A percentile compares a stretch with the other conserved stretches of the same genome.
phyloP scores from a whole-genome alignment of 2,797 vertebrate genomes.

The Simalia tracyae region DNA sequence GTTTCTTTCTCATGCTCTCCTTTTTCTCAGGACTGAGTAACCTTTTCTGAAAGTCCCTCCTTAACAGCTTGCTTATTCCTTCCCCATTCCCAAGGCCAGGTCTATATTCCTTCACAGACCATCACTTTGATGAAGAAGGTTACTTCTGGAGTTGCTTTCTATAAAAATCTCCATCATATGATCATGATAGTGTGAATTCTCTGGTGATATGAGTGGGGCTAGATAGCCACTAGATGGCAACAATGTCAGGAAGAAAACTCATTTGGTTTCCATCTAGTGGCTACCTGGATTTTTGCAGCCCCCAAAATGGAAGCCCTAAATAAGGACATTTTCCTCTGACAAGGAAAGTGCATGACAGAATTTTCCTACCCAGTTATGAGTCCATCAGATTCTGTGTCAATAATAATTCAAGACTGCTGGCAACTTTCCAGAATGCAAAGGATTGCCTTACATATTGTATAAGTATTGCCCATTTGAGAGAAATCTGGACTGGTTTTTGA shows the following conservation, averaged over 20 bases:
- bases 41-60: no score
- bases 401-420: background rate
- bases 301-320: background rate
- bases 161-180: background rate
- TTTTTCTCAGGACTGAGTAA: no score
- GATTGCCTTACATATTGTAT: accelerated
- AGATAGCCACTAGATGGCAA: no score
- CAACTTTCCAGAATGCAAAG: background rate
- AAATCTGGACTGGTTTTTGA: background rate
- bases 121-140: background rate
- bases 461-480: background rate
- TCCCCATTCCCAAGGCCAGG: no score
- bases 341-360: background rate
- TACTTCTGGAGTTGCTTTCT: background rate
- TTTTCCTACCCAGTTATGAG: background rate
- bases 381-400: background rate
- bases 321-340: background rate
- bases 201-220: background rate
- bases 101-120: no score
- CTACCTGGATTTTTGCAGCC: background rate
- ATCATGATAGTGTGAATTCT: background rate
- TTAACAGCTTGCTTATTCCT: no score
- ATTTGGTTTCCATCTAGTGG: no score
- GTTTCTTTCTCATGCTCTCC: no score
- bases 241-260: no score